These are phyloP conservation scores for Danio tinwini DNA, from an alignment of 2,797 vertebrate genomes.

Conservation along the genomic window DNA sequence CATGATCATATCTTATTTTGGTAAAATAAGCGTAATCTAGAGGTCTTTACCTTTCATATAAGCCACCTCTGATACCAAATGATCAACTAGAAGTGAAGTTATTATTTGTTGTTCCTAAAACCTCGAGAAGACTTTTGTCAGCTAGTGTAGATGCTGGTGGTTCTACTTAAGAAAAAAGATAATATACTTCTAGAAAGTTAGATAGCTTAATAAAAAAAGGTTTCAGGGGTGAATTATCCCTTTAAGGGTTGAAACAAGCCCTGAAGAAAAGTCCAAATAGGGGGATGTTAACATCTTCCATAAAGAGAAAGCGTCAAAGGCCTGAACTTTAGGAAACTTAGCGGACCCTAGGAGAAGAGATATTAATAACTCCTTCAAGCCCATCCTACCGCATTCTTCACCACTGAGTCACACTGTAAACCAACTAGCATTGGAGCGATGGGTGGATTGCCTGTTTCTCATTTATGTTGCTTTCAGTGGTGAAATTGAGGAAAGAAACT, in stretches of 20 bases:
- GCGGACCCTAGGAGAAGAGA: constrained; percentile 77
- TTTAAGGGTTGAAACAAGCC: constrained; percentile 45
- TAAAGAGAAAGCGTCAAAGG: constrained; percentile 74
- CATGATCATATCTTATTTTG: too few relatives aligned
- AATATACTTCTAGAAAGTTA: too few relatives aligned
- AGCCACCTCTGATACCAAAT: too few relatives aligned
- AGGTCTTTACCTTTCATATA: too few relatives aligned
- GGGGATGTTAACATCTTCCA: constrained; percentile 68
- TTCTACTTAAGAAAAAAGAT: too few relatives aligned
- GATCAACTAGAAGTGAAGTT: too few relatives aligned
- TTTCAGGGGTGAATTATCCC: not conserved
- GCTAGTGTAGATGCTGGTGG: too few relatives aligned
- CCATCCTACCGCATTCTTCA: constrained; percentile 82
- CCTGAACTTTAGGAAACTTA: constrained; percentile 73
- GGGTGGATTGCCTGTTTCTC: constrained; percentile 73
- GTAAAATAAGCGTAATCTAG: too few relatives aligned
- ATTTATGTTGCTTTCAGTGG: constrained; percentile 81
- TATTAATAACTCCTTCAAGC: constrained; percentile 81
- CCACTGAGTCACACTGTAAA: constrained; percentile 78
- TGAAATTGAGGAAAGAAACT: constrained; percentile 67
- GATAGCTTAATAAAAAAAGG: too few relatives aligned
- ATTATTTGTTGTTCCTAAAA: too few relatives aligned
- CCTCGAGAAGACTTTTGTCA: too few relatives aligned
- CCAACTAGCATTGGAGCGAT: constrained; percentile 67
- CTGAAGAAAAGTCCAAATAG: constrained; percentile 67